Base-by-base conservation (phyloP, 2,888 invertebrate species). In the Oxytorus armatus region DNA sequence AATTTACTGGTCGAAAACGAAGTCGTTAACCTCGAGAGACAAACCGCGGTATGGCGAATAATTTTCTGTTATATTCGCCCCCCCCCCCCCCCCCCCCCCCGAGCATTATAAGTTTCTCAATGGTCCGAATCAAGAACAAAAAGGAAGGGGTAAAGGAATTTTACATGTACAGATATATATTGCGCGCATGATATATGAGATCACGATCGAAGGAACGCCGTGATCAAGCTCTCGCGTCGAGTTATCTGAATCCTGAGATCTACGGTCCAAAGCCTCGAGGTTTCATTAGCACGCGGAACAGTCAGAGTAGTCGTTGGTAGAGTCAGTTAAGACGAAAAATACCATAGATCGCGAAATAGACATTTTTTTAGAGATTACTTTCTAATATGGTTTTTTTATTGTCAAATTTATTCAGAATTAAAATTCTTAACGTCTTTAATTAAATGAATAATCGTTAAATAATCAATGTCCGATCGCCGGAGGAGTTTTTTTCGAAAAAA, bases 261-360 rank as follows among this genome's bases (percentile, higher is more conserved):
- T 59, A 70, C 49, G 36, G 59, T n/a, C 23, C 47, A 59, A 47
- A 47, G 70, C 47, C 59, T 70, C 21, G 47, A 49, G 70, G 70
- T 70, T 70, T 70, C 70, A 59, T 70, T 70, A 70, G 70, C 59
- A 70, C 47, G n/a, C n/a, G 47, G 18, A 47, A 70, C 33, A 21
- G 59, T 36, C 8, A 51, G 51, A 8, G 16, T 16, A 51, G 21
- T n/a, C 11, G 39, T n/a, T n/a, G 11, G 18, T 3, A 29, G 42
- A 11, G 14, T 21, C 44, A 47, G 57, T 25, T 11, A n/a, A n/a
- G n/a, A n/a, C n/a, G n/a, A n/a, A n/a, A 36, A 59, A 70, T 55
- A 10, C 23, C 47, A 23, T 42, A 57, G 25, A 44, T 57, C 21
- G 55, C 18, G 69, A 44, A n/a, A 53, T 25, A n/a, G n/a, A n/a